Conservation (phyloP, 1,140 invertebrate species). For the Drosophila ironensis region DNA sequence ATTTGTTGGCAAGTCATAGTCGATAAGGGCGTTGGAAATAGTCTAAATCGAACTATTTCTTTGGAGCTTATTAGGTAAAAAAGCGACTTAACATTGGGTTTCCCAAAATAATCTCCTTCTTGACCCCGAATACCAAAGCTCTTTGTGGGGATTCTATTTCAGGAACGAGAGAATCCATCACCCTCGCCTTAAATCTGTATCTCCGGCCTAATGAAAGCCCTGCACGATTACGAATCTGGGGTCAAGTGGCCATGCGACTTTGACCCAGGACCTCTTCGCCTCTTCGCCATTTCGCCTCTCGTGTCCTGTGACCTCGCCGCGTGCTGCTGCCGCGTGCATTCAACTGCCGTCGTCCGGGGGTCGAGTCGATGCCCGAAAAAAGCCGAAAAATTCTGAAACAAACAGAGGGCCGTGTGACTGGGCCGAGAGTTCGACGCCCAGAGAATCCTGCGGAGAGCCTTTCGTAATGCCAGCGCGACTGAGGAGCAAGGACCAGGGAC, state of each 20-base stretch:
- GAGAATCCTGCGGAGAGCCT: conserved; percentile 3
- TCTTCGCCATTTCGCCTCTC: conserved; percentile 1
- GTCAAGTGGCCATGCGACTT: conserved; percentile 23
- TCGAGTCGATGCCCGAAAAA: conserved; percentile 37
- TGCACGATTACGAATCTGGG: conserved; percentile 14
- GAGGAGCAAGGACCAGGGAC: conserved; percentile 24
- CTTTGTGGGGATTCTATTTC: conserved; percentile 14
- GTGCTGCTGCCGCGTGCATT: conserved; percentile 33
- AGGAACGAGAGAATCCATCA: conserved; percentile 1
- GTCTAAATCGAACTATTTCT: too few species aligned
- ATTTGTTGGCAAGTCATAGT: too few species aligned
- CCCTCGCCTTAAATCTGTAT: conserved; percentile 10
- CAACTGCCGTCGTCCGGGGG: conserved; percentile 22
- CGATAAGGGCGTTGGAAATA: too few species aligned
- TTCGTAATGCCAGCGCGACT: conserved; percentile 29
- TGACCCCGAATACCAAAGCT: too few species aligned
- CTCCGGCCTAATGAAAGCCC: conserved; percentile 3
- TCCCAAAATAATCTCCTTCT: neutral
- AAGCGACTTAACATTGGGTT: neutral
- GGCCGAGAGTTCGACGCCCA: conserved; percentile 21
- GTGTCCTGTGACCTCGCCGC: conserved; percentile 41
- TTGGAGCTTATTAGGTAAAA: too few species aligned
- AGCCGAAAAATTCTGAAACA: conserved; percentile 16
- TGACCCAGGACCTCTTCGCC: conserved; percentile 11
- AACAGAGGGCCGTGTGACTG: conserved; percentile 29